Evolutionary conservation across 2,888 invertebrate species (phyloP), one percentile per base, ranked within the genome.

Genomic region (Mythimna pallens): DNA sequence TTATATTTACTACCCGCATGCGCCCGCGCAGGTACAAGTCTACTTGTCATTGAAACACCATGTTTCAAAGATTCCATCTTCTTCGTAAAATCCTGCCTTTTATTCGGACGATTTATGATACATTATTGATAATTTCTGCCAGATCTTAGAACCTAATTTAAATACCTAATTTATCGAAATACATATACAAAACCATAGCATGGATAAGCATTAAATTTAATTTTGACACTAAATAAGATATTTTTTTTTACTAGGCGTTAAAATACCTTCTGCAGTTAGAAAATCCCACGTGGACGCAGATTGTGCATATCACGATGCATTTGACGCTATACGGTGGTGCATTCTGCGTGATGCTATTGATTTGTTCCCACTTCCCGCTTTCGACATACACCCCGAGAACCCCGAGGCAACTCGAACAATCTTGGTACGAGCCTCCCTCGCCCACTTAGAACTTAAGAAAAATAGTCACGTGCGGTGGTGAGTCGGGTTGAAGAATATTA

Each of bases 401-500:
- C 72, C 72, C 71, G 73, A 84, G 77, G 68, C 55, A 47, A 66
- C 70, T 70, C 76, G 54, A 73, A 58, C 73, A 65, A 62, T 79
- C 83, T 83, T 83, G 78, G 78, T 63, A 64, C 9, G 22, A 66
- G 72, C 55, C 81, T 72, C 54, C 86, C 84, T 73, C 84, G 73
- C 78, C 74, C 78, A 80, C 84, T 82, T 78, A 70, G 79, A 87
- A 86, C 81, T 70, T 73, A 55, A 50, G 61, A 55, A 78, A 75
- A 75, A 62, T 78, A 40, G 74, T 78, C 78, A 74, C 74, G 74
- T 74, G 74, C 71, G 12, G 40, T 22, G 55, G 20, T 36, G 47
- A 10, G 9, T 30, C 22, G 47, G n/a, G 14, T 67, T 61, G 8
- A 47, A 47, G 25, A 77, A 36, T 47, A 47, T 77, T 30, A 34